Conservation (phyloP, 2,113 vertebrate genomes). For the Shinisaurus crocodilurus region DNA sequence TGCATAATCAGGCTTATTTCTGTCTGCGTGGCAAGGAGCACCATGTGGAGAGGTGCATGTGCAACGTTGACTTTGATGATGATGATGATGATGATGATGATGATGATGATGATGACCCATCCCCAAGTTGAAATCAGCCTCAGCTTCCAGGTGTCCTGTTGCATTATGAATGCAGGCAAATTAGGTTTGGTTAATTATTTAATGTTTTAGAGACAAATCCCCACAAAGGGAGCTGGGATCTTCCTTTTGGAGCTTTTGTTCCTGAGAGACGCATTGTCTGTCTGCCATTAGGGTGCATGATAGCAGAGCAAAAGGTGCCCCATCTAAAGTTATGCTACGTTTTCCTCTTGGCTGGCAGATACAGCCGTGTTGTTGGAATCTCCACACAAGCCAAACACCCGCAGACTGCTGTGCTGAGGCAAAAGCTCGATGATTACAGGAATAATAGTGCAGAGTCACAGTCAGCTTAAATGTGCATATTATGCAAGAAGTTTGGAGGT, state of each 20-base stretch:
- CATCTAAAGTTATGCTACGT: neutral
- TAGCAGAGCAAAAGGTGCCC: neutral
- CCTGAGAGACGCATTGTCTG: neutral
- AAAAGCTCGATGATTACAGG: constrained; percentile 15
- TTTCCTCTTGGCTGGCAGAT: constrained; percentile 41
- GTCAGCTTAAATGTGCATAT: neutral
- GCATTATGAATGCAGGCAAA: constrained; percentile 63
- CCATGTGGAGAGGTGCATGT: neutral
- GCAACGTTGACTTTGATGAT: neutral
- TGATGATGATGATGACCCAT: neutral
- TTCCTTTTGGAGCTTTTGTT: constrained; percentile 9
- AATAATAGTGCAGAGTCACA: neutral
- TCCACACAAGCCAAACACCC: neutral
- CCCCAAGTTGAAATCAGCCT: constrained; percentile 15
- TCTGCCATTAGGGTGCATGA: neutral
- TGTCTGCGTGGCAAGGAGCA: neutral
- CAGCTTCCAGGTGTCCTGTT: constrained; percentile 50
- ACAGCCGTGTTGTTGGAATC: neutral
- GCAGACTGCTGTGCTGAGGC: neutral
- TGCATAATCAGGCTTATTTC: neutral
- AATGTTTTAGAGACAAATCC: constrained; percentile 58
- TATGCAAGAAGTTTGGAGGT: neutral
- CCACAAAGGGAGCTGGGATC: constrained; percentile 49
- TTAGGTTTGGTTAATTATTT: constrained; percentile 71
- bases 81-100: neutral